Conservation (phyloP, 2,797 vertebrate species). For the Astyanax mexicanus region DNA sequence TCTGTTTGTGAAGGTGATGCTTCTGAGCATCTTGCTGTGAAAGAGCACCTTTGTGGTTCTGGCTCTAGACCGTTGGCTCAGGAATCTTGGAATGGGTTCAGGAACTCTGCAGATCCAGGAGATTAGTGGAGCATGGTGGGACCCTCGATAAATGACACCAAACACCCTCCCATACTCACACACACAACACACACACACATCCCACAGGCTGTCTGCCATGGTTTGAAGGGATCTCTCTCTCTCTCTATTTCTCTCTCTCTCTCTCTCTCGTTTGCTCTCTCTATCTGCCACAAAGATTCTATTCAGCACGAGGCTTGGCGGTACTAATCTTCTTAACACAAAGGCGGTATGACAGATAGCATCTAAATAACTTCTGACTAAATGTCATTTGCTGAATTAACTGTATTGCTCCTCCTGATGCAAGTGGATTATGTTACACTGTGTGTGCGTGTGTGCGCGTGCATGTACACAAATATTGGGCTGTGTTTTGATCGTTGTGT, state of each 20-base stretch:
- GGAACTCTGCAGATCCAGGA: conserved; percentile 75
- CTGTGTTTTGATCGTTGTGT: conserved; percentile 71
- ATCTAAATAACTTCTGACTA: conserved; percentile 79
- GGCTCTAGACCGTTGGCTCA: conserved; percentile 52
- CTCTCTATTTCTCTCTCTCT: conserved; percentile 2
- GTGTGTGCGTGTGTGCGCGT: conserved; percentile 11
- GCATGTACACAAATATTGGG: conserved; percentile 68
- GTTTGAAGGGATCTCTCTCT: conserved; percentile 49
- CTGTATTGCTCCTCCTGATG: conserved; percentile 67
- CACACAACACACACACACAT: not conserved
- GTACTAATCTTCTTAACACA: conserved; percentile 77
- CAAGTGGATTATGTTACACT: conserved; percentile 60
- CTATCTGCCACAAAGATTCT: conserved; percentile 73
- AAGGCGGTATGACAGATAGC: conserved; percentile 72
- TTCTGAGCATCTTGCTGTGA: conserved; percentile 71
- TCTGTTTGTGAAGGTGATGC: conserved; percentile 66
- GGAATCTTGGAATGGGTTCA: conserved; percentile 74
- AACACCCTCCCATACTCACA: conserved; percentile 31
- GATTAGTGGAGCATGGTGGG: conserved; percentile 81
- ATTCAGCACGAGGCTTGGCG: conserved; percentile 71
- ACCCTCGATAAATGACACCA: conserved; percentile 82
- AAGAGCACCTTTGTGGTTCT: conserved; percentile 76
- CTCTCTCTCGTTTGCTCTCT: not conserved
- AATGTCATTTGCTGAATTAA: conserved; percentile 76
- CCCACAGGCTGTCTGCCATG: conserved; percentile 40